Percentiles rank a stretch among this genome's conserved stretches.
Conservation (phyloP, 2,113 vertebrate genomes). For the Morphnarchus princeps region DNA sequence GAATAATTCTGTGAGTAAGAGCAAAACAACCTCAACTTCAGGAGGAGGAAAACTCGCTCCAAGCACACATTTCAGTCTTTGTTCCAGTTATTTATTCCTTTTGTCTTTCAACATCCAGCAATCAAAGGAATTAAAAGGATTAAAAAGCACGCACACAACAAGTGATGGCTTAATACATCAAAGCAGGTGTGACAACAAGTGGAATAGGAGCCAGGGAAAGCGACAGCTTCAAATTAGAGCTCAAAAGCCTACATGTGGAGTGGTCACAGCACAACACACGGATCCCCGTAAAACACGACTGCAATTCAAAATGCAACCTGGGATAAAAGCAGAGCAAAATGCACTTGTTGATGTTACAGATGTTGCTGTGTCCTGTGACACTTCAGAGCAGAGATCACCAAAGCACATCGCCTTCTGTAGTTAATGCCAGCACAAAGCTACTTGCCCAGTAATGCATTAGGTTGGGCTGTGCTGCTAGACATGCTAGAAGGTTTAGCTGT, state of each 20-base stretch:
- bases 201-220: slow-evolving; percentile 26
- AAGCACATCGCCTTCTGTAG: background rate
- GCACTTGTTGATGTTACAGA: background rate
- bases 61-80: background rate
- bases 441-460: background rate
- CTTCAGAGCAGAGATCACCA: background rate
- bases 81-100: slow-evolving; percentile 37
- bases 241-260: background rate
- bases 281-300: accelerated
- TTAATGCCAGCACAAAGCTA: background rate
- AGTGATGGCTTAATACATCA: slow-evolving; percentile 51
- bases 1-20: background rate
- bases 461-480: background rate
- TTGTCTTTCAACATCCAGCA: slow-evolving; percentile 47
- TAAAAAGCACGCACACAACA: slow-evolving; percentile 28
- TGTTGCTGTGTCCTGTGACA: background rate
- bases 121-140: slow-evolving; percentile 63
- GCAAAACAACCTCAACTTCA: background rate
- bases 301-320: background rate
- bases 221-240: background rate
- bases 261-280: background rate
- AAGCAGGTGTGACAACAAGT: background rate
- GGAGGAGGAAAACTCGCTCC: background rate
- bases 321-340: background rate
- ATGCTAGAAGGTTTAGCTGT: background rate